Evolutionary conservation across 2,113 vertebrate genomes (phyloP).

Genomic region (Rafetus swinhoei): DNA sequence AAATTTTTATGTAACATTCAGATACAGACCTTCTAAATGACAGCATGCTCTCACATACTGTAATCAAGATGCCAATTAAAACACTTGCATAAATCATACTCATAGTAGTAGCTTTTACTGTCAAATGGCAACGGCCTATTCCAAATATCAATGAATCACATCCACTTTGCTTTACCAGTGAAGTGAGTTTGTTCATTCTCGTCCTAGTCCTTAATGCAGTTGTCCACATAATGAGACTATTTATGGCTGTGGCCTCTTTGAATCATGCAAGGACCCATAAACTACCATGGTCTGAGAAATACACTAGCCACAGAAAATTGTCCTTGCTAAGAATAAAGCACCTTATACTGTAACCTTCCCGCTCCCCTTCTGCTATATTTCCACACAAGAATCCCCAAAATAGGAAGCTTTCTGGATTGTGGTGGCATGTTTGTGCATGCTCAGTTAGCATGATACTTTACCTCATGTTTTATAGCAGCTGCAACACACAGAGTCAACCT

Average conservation of each 20-base stretch:
- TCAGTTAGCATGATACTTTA: neutral
- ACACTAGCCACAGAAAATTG: too few species aligned
- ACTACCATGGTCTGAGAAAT: neutral
- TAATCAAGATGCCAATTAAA: conserved; percentile 72
- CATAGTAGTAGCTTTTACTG: conserved; percentile 70
- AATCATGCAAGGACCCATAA: neutral
- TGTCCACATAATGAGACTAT: neutral
- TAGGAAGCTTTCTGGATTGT: neutral
- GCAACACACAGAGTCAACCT: neutral
- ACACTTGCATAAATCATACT: conserved; percentile 69
- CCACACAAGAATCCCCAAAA: neutral
- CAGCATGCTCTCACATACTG: conserved; percentile 55
- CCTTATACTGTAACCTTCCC: neutral
- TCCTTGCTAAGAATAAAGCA: neutral
- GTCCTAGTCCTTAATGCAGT: neutral
- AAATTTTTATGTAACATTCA: conserved; percentile 58
- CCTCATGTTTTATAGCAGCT: neutral
- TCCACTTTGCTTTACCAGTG: neutral
- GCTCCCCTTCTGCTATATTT: neutral
- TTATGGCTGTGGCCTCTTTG: neutral
- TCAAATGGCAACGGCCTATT: conserved; percentile 38
- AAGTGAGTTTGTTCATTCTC: neutral
- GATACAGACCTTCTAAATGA: conserved; percentile 57
- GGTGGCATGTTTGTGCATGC: neutral
- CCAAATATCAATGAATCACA: neutral